These are phyloP conservation scores for Phymatocera aterrima DNA, from an alignment of 2,888 invertebrate genomes.

Conservation along the genomic window DNA sequence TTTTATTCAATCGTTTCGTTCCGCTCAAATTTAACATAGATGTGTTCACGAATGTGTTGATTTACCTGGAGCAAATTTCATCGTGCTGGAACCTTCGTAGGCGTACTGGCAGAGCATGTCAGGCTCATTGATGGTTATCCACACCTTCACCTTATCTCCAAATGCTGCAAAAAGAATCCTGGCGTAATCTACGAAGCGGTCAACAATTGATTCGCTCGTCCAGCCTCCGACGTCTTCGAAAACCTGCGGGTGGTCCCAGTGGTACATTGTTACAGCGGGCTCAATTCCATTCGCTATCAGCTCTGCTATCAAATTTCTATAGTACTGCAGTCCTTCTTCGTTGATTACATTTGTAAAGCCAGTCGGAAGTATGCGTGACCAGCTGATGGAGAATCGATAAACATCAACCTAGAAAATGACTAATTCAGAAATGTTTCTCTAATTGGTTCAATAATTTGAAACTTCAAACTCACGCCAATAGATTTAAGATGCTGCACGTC, in stretches of 20 bases:
- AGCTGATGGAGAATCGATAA: slow-evolving; percentile 15
- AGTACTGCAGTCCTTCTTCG: slow-evolving; percentile 14
- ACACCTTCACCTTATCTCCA: slow-evolving; percentile 41
- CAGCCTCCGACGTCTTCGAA: slow-evolving; percentile 1
- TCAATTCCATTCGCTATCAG: slow-evolving; percentile 1
- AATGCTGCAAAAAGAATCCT: background rate
- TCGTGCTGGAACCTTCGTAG: slow-evolving; percentile 36
- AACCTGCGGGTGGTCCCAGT: slow-evolving; percentile 2
- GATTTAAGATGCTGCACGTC: background rate
- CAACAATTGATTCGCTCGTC: slow-evolving; percentile 9
- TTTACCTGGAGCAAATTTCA: slow-evolving; percentile 64
- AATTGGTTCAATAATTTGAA: background rate
- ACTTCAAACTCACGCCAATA: background rate
- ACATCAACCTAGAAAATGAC: background rate
- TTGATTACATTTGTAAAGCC: background rate
- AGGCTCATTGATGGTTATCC: background rate
- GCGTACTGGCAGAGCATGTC: background rate
- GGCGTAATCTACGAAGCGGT: slow-evolving; percentile 12
- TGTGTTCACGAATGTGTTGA: background rate
- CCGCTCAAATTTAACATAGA: background rate
- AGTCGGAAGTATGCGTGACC: slow-evolving; percentile 4
- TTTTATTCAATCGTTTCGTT: background rate
- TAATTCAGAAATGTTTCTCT: slow-evolving; percentile 21
- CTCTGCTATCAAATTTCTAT: background rate
- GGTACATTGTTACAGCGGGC: slow-evolving; percentile 5